These are phyloP conservation scores for Hypotaenidia okinawae DNA, from an alignment of 2,797 vertebrate genomes.

Conservation along the genomic window DNA sequence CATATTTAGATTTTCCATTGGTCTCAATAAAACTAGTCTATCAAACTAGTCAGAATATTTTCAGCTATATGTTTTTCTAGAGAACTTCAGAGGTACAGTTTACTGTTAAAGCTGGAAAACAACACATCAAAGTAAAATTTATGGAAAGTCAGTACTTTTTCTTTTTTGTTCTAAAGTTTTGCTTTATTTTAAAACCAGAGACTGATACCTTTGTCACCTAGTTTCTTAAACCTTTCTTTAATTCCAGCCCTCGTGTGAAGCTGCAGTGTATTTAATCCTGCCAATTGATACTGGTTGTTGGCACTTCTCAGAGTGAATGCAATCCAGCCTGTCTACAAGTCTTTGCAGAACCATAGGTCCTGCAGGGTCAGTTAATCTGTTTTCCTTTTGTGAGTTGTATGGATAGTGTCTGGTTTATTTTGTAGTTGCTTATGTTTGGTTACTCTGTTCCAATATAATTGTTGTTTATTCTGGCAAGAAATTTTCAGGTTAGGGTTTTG, in stretches of 20 bases:
- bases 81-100: background rate
- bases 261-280: background rate
- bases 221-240: background rate
- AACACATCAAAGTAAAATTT: background rate
- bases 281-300: background rate
- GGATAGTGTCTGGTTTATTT: background rate
- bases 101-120: background rate
- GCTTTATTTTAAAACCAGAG: background rate
- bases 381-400: background rate
- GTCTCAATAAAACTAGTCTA: background rate
- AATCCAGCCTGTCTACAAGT: background rate
- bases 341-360: background rate
- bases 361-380: background rate
- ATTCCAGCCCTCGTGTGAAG: background rate
- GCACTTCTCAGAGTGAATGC: background rate
- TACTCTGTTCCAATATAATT: background rate
- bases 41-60: background rate
- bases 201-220: background rate
- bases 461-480: background rate
- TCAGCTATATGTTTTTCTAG: background rate
- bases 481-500: background rate
- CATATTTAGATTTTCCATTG: background rate
- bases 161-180: background rate
- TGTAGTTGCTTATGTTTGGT: background rate
- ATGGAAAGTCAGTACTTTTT: background rate